phyloP scores from a whole-genome alignment of 1,140 invertebrate genomes.

The Ostrea edulis region DNA sequence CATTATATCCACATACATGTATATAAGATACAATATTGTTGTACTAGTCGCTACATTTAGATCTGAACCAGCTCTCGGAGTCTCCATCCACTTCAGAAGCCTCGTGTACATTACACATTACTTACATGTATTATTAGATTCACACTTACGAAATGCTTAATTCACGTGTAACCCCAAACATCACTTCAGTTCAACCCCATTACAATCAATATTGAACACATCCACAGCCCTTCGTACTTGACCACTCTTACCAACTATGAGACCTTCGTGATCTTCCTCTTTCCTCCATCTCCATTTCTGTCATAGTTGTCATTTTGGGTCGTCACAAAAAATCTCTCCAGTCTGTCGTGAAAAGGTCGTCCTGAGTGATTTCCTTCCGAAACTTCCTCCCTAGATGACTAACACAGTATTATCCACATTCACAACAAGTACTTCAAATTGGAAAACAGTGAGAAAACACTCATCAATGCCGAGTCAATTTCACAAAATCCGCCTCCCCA shows the following conservation, averaged over 20 bases:
- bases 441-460: background rate
- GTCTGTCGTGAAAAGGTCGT: background rate
- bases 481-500: background rate
- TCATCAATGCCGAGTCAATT: background rate
- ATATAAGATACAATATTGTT: too few relatives aligned
- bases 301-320: background rate
- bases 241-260: background rate
- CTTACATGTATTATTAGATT: too few relatives aligned
- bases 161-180: too few relatives aligned
- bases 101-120: too few relatives aligned
- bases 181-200: background rate
- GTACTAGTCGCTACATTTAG: too few relatives aligned
- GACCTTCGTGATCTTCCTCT: background rate
- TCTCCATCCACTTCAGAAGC: too few relatives aligned
- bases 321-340: conserved; percentile 20
- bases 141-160: too few relatives aligned
- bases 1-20: too few relatives aligned
- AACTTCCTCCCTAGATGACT: conserved; percentile 11
- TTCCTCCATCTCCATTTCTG: background rate
- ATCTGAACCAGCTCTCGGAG: too few relatives aligned
- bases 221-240: background rate
- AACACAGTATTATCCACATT: background rate
- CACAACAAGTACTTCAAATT: background rate
- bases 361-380: conserved; percentile 29
- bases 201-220: background rate